Percentiles rank a stretch among this genome's conserved stretches.
Conservation (phyloP, 2,888 invertebrate genomes). For the Unio pictorum region DNA sequence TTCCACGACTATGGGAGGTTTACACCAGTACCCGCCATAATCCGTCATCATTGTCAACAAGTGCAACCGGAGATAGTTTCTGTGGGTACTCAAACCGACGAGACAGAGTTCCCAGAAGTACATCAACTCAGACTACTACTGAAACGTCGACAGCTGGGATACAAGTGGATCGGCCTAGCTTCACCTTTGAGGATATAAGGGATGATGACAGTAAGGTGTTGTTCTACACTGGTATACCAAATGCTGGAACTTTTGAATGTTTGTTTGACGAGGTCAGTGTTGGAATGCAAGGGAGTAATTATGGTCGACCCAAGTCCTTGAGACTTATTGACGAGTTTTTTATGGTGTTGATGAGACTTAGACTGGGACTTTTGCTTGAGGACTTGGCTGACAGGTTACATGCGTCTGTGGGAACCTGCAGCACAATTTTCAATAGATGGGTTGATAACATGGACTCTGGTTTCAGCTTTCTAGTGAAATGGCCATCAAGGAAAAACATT, state of each 20-base stretch:
- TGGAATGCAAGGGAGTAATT: neutral
- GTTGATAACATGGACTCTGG: slow-evolving; percentile 2
- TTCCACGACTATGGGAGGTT: too few relatives aligned
- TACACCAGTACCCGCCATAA: too few relatives aligned
- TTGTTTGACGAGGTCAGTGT: neutral
- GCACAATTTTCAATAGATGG: slow-evolving; percentile 7
- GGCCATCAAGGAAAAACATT: slow-evolving; percentile 6
- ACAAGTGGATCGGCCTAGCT: too few relatives aligned
- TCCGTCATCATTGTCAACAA: too few relatives aligned
- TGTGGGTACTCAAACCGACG: too few relatives aligned
- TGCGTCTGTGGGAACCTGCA: neutral
- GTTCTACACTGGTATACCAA: too few relatives aligned
- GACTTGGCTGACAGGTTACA: slow-evolving; percentile 4
- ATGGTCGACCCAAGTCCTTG: slow-evolving; percentile 5
- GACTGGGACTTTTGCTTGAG: slow-evolving; percentile 6
- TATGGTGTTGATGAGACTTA: slow-evolving; percentile 8
- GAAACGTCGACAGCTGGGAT: too few relatives aligned
- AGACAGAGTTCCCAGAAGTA: too few relatives aligned
- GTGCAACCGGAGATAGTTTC: too few relatives aligned
- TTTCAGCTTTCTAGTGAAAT: slow-evolving; percentile 5
- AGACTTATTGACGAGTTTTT: slow-evolving; percentile 7
- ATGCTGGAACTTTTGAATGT: neutral
- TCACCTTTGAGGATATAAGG: too few relatives aligned
- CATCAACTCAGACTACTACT: too few relatives aligned
- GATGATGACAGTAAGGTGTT: too few relatives aligned